These are phyloP conservation scores for Anolis carolinensis DNA, from an alignment of 2,113 vertebrate genomes.

Conservation along the genomic window DNA sequence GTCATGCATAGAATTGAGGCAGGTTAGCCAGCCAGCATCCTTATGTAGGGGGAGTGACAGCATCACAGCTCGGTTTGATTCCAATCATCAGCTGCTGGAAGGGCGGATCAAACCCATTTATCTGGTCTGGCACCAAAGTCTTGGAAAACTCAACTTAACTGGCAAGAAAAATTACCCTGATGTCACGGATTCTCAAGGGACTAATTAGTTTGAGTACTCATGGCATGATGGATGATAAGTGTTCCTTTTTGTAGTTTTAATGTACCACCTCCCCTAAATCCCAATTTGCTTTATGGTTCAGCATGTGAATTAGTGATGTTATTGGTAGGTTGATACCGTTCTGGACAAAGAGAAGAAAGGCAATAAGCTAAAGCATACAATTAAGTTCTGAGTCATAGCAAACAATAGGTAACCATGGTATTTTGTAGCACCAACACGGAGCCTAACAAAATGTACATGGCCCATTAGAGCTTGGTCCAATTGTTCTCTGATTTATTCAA, in stretches of 20 bases:
- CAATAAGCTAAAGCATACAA: neutral
- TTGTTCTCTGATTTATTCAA: neutral
- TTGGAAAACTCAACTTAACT: conserved; percentile 40
- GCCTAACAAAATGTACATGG: neutral
- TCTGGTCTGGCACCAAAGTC: conserved; percentile 16
- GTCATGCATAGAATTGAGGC: conserved; percentile 23
- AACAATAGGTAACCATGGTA: neutral
- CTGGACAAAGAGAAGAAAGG: neutral
- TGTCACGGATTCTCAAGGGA: conserved; percentile 8
- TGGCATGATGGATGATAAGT: conserved; percentile 8
- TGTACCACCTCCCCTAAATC: neutral
- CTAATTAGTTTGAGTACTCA: conserved; percentile 37
- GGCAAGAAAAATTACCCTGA: conserved; percentile 40
- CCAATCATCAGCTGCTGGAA: conserved; percentile 7
- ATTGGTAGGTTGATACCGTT: neutral
- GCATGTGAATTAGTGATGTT: neutral
- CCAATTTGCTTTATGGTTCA: neutral
- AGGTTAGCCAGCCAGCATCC: neutral
- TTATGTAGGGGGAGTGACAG: conserved; percentile 5
- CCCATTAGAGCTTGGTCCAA: neutral
- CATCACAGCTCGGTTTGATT: conserved; percentile 1
- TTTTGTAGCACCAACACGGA: neutral
- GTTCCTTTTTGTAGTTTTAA: conserved; percentile 19
- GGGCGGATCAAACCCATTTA: conserved; percentile 29
- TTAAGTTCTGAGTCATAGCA: neutral